Percentiles rank a stretch among this genome's conserved stretches.
Evolutionary conservation across 2,888 invertebrate genomes (phyloP).

Genomic region (Trichopoda pennipes): DNA sequence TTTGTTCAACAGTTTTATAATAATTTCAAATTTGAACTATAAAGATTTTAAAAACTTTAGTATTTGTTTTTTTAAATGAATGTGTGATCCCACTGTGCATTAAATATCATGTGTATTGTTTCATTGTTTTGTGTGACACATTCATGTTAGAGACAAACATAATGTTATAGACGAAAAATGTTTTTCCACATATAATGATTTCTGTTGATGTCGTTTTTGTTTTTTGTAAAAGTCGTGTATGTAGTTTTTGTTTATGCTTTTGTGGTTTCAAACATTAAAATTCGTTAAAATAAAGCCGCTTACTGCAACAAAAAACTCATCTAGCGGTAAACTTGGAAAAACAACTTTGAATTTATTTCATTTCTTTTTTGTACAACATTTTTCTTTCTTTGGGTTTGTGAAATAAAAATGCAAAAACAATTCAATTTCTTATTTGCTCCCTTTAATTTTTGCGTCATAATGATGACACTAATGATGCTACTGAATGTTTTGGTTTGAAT

Average conservation of each 20-base stretch:
- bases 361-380: constrained; percentile 2
- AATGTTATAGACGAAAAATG: background rate
- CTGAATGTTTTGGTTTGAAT: background rate
- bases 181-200: constrained; percentile 42
- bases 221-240: background rate
- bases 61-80: background rate
- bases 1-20: no score
- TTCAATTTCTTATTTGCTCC: constrained; percentile 16
- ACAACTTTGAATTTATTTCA: constrained; percentile 20
- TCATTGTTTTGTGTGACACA: constrained; percentile 54
- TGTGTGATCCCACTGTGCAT: constrained; percentile 1
- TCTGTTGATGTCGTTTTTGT: constrained; percentile 6
- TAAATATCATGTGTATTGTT: constrained; percentile 38
- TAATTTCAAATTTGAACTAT: background rate
- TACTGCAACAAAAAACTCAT: constrained; percentile 26
- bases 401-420: constrained; percentile 26
- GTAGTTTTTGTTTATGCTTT: constrained; percentile 46
- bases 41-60: no score
- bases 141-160: constrained; percentile 32
- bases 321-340: constrained; percentile 56
- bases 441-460: constrained; percentile 31
- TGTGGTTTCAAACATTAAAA: constrained; percentile 44
- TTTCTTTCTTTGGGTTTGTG: background rate
- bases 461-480: constrained; percentile 28
- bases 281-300: background rate